Evolutionary conservation across 1,140 invertebrate species (phyloP).

Genomic region (Pseudomyrmex dendroicus): DNA sequence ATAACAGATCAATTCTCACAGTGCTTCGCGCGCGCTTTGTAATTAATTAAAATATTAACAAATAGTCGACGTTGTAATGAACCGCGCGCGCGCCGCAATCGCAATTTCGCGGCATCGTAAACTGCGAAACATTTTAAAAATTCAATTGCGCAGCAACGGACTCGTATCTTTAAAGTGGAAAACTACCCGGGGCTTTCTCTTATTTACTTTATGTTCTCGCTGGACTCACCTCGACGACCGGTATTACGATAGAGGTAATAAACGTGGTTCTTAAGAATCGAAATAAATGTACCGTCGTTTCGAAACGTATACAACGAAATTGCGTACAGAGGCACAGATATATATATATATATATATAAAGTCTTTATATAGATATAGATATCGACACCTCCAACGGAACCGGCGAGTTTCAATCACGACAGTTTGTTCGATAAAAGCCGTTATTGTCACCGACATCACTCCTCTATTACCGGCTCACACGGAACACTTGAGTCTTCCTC

Average conservation of each 20-base stretch:
- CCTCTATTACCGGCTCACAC: slow-evolving; percentile 57
- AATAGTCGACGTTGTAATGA: slow-evolving; percentile 45
- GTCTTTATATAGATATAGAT: slow-evolving; percentile 1
- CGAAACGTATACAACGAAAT: background rate
- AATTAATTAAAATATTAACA: slow-evolving; percentile 57
- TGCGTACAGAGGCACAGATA: background rate
- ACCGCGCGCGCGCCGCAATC: slow-evolving; percentile 36
- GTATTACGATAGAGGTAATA: slow-evolving; percentile 54
- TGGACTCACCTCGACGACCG: background rate
- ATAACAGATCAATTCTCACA: slow-evolving; percentile 48
- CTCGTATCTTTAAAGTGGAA: slow-evolving; percentile 59
- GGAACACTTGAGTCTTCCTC: slow-evolving; percentile 45
- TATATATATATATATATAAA: background rate
- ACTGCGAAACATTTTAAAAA: slow-evolving; percentile 54
- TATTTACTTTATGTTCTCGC: slow-evolving; percentile 56
- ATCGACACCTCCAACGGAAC: background rate
- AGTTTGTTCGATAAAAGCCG: slow-evolving; percentile 59
- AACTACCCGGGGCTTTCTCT: slow-evolving; percentile 49
- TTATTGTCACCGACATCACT: slow-evolving; percentile 62
- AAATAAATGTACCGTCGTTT: slow-evolving; percentile 42
- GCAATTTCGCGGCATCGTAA: slow-evolving; percentile 44
- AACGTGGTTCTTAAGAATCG: slow-evolving; percentile 52
- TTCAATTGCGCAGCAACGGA: slow-evolving; percentile 47
- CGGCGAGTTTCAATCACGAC: slow-evolving; percentile 44
- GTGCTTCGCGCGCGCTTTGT: slow-evolving; percentile 15